Evolutionary conservation across 2,888 invertebrate species (phyloP).

Genomic region (Resseliella maxima): DNA sequence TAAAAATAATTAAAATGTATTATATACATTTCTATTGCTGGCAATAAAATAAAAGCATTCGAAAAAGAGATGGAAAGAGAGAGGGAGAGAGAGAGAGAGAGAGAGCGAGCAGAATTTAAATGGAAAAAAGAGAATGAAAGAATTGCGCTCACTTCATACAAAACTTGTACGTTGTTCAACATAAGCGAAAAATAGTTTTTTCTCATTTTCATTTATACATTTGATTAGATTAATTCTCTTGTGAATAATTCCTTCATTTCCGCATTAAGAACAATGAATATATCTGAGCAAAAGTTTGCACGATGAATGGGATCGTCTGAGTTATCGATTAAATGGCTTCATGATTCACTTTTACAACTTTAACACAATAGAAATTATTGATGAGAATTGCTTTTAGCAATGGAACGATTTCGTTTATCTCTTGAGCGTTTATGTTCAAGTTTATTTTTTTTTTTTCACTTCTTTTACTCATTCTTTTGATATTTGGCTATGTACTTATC

Average conservation of each 20-base stretch:
- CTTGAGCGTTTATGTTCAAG: not conserved
- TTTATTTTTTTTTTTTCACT: not conserved
- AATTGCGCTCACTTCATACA: not conserved
- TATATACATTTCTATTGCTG: conserved; percentile 22
- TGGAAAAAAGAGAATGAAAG: not conserved
- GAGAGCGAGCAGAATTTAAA: too few species aligned
- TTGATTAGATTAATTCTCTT: conserved; percentile 36
- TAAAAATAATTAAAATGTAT: conserved; percentile 37
- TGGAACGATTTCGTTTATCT: not conserved
- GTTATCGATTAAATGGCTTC: not conserved
- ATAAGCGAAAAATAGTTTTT: not conserved
- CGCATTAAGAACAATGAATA: conserved; percentile 36
- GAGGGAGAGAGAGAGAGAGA: not conserved
- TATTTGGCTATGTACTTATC: not conserved
- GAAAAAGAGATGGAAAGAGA: not conserved
- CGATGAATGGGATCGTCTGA: not conserved
- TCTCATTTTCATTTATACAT: not conserved
- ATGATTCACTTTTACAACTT: not conserved
- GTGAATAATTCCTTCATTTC: conserved; percentile 12
- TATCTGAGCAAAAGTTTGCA: not conserved
- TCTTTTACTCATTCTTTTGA: not conserved
- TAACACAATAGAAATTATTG: conserved; percentile 29
- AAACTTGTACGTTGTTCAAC: not conserved
- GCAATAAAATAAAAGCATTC: conserved; percentile 12
- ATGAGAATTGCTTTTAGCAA: conserved; percentile 1